Base-by-base conservation (phyloP, 37 sponge, comb jelly and placozoan species). In the Halisarca cf. caerulea region DNA sequence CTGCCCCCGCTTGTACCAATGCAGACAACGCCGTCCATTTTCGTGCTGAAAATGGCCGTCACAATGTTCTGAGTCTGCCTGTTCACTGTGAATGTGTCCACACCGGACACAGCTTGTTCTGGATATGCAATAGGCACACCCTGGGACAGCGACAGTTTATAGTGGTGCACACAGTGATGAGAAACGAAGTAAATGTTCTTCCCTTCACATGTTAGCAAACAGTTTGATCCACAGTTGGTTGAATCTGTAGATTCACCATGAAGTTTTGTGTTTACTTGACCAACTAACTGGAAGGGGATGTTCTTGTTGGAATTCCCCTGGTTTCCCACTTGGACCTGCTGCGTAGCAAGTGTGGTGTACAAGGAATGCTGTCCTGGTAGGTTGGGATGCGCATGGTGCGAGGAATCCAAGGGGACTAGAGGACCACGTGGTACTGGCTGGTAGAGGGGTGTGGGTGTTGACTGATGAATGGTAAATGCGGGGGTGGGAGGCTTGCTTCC, bases 201-300 rank as follows among this genome's bases (percentile, higher is more conserved):
- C 2, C 77, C 77, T 41, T 62, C 30, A 7, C 18, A 43, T 2
- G 43, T 37, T 33, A 30, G 32, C 69, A 68, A 68, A 68, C 51
- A 47, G 4, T 68, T 28, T 1, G 1, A 3, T 1, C 15, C 30
- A n/a, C n/a, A n/a, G 69, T 28, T 28, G 33, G 69, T 33, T 81
- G 77, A 59, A 89, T 43, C 61, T 79, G 71, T 23, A 93, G 88
- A 1, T 69, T 34, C 81, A 38, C 51, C 94, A 90, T 88, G 79
- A 80, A 77, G 15, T 81, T 86, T 15, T 80, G 83, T 53, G 84
- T 86, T 1, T 82, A 86, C 9, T 69, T 90, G 66, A 84, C 91
- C 43, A 61, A 86, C 32, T 32, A 40, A 35, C 61, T 83, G 57
- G 59, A 79, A 39, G 18, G 77, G 24, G 23, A 41, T 21, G 21